Conservation (phyloP, 2,113 vertebrate species). For the Crypturellus undulatus region DNA sequence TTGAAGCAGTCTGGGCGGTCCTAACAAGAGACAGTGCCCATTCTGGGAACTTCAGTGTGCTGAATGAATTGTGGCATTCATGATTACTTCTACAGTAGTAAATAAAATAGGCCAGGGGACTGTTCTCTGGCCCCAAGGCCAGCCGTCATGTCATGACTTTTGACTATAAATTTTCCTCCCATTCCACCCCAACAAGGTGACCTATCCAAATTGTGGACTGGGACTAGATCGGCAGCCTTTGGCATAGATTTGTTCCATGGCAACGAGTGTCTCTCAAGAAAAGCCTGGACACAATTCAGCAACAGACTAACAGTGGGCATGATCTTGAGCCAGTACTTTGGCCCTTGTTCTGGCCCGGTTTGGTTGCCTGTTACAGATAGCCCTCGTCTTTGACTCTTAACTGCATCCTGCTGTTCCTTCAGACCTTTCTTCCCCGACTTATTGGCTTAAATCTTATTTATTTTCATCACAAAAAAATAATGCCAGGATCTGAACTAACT, state of each 20-base stretch:
- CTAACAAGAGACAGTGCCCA: background rate
- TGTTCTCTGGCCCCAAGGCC: background rate
- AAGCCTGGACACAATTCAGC: too few species aligned
- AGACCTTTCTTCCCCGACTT: slow-evolving; percentile 36
- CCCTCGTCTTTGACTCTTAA: background rate
- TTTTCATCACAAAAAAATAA: slow-evolving; percentile 18
- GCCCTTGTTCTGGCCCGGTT: background rate
- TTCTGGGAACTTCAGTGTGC: background rate
- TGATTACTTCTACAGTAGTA: background rate
- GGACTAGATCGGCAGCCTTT: background rate
- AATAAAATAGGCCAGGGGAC: background rate
- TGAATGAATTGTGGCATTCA: background rate
- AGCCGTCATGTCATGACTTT: background rate
- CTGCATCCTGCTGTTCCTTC: background rate
- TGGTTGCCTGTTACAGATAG: slow-evolving; percentile 1
- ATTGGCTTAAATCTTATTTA: slow-evolving; percentile 18
- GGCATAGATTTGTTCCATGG: too few species aligned
- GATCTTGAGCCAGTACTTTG: slow-evolving; percentile 22
- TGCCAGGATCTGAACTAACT: slow-evolving; percentile 14
- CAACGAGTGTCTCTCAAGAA: too few species aligned
- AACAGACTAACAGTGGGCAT: background rate
- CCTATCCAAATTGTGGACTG: background rate
- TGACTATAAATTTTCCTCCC: background rate
- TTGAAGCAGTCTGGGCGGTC: background rate
- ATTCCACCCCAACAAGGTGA: background rate